Conservation (phyloP, 2,888 invertebrate species). For the Stenurella melanura region DNA sequence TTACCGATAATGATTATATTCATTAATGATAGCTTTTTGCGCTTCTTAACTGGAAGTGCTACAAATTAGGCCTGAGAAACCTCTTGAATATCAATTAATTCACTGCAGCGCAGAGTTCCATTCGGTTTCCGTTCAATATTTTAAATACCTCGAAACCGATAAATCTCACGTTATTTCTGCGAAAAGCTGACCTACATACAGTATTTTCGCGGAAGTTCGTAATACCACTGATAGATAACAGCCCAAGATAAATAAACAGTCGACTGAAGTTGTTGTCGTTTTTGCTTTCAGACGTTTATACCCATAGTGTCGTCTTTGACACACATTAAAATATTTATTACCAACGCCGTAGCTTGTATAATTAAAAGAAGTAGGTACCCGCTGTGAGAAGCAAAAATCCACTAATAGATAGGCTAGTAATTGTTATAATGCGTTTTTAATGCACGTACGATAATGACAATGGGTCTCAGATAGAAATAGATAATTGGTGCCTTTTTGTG, state of each 20-base stretch:
- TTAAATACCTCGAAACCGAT: not conserved
- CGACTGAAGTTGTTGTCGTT: not conserved
- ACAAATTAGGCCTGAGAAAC: not conserved
- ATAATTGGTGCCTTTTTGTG: too few species aligned
- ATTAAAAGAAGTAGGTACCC: too few species aligned
- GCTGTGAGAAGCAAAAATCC: too few species aligned
- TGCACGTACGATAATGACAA: too few species aligned
- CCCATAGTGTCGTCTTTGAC: not conserved
- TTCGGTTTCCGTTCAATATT: not conserved
- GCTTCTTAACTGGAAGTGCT: not conserved
- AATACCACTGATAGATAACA: not conserved
- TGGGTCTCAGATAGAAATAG: too few species aligned
- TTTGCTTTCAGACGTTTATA: not conserved
- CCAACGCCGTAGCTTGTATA: not conserved
- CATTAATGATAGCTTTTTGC: not conserved
- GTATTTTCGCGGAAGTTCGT: slow-evolving; percentile 7
- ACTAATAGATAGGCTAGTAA: too few species aligned
- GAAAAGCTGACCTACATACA: slow-evolving; percentile 19
- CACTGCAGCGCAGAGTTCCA: not conserved
- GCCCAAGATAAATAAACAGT: slow-evolving; percentile 2
- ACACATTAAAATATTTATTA: not conserved
- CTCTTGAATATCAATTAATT: not conserved
- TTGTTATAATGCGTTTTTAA: too few species aligned
- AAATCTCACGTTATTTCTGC: slow-evolving; percentile 1
- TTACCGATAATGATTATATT: not conserved